phyloP scores from a whole-genome alignment of 2,888 invertebrate genomes.

The Podotricha telesiphe region DNA sequence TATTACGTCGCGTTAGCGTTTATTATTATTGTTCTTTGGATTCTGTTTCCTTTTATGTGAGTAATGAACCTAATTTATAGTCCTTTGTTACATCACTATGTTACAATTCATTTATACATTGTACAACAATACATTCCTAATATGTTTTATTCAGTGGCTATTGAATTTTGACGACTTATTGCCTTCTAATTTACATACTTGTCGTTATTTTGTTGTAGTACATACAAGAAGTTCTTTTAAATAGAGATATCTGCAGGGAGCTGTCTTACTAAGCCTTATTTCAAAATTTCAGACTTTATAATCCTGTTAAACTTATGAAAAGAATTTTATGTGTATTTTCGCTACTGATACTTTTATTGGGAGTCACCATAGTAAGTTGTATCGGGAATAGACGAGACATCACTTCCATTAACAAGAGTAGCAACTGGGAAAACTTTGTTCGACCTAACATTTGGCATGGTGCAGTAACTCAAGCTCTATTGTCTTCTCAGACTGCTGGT shows the following conservation, averaged over 20 bases:
- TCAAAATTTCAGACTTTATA: constrained; percentile 62
- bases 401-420: constrained; percentile 45
- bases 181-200: constrained; percentile 31
- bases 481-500: constrained; percentile 67
- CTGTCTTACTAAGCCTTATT: too few species aligned
- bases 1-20: constrained; percentile 63
- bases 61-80: constrained; percentile 51
- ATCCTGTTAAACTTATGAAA: constrained; percentile 69
- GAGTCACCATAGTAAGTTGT: constrained; percentile 50
- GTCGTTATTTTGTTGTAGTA: neutral
- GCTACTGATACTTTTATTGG: constrained; percentile 54
- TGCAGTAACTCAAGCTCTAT: constrained; percentile 63
- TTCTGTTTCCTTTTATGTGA: constrained; percentile 69
- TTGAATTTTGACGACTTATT: constrained; percentile 33
- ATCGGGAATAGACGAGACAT: constrained; percentile 54
- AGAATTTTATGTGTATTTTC: constrained; percentile 61
- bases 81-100: constrained; percentile 43
- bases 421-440: constrained; percentile 58
- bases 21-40: constrained; percentile 67
- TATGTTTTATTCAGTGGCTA: constrained; percentile 40
- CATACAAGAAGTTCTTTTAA: too few species aligned
- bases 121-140: constrained; percentile 41
- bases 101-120: constrained; percentile 17
- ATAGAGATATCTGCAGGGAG: neutral
- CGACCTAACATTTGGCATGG: constrained; percentile 64